Conservation (phyloP, 1,140 invertebrate species). For the Zophobas morio region DNA sequence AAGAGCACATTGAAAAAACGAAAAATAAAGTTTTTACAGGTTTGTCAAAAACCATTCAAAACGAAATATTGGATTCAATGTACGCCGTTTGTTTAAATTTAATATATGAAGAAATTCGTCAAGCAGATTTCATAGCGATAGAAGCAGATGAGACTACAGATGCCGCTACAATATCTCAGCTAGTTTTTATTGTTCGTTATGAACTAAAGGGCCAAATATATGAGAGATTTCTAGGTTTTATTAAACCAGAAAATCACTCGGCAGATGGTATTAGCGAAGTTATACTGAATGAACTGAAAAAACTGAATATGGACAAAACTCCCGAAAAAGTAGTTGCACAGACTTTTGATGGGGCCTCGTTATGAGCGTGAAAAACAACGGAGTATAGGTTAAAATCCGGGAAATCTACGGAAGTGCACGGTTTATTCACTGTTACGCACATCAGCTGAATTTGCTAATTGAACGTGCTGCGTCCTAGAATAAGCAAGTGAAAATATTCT, state of each 20-base stretch:
- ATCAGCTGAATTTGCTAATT: constrained; percentile 55
- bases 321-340: constrained; percentile 46
- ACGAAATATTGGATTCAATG: no score
- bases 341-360: constrained; percentile 45
- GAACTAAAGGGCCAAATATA: neutral
- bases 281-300: neutral
- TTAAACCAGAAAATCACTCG: neutral
- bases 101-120: neutral
- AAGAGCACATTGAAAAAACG: constrained; percentile 54
- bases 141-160: neutral
- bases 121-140: constrained; percentile 9
- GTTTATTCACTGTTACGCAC: constrained; percentile 53
- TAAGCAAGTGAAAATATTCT: constrained; percentile 24
- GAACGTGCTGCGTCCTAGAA: constrained; percentile 19
- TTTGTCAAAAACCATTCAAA: no score
- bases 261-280: neutral
- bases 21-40: neutral
- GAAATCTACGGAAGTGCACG: no score
- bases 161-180: no score
- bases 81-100: no score
- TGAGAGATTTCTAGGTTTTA: neutral
- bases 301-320: constrained; percentile 3
- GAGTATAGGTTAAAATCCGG: constrained; percentile 33
- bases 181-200: constrained; percentile 7
- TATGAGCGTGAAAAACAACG: constrained; percentile 21